Evolutionary conservation across 2,113 vertebrate genomes (phyloP).

Genomic region (Calidris pygmaea): DNA sequence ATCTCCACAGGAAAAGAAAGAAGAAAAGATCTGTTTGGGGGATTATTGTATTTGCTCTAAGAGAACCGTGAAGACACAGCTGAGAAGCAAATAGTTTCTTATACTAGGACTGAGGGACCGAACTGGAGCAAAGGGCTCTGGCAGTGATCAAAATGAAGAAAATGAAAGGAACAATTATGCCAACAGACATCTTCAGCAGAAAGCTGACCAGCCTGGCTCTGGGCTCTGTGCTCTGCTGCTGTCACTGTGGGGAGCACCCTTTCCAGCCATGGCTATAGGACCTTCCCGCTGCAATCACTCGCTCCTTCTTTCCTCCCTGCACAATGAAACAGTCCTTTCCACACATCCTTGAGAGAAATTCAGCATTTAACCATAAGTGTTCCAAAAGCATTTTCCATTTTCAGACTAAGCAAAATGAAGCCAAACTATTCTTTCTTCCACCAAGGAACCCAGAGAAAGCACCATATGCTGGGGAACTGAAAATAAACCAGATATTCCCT

Average conservation of each 20-base stretch:
- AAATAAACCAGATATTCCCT: conserved; percentile 38
- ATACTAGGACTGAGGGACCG: not conserved
- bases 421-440: not conserved
- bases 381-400: not conserved
- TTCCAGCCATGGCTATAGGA: not conserved
- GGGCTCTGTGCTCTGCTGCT: not conserved
- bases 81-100: not conserved
- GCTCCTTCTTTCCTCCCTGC: not conserved
- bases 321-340: not conserved
- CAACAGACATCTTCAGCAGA: not conserved
- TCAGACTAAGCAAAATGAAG: not conserved
- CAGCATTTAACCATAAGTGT: not conserved
- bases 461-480: conserved; percentile 2
- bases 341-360: not conserved
- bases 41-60: not conserved
- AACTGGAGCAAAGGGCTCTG: not conserved
- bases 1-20: not conserved
- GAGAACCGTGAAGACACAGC: not conserved
- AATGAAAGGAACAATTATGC: not conserved
- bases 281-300: not conserved
- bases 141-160: not conserved
- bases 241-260: not conserved
- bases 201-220: not conserved
- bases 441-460: not conserved
- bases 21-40: not conserved